Evolutionary conservation across 2,113 vertebrate species (phyloP).

Genomic region (Menura novaehollandiae): DNA sequence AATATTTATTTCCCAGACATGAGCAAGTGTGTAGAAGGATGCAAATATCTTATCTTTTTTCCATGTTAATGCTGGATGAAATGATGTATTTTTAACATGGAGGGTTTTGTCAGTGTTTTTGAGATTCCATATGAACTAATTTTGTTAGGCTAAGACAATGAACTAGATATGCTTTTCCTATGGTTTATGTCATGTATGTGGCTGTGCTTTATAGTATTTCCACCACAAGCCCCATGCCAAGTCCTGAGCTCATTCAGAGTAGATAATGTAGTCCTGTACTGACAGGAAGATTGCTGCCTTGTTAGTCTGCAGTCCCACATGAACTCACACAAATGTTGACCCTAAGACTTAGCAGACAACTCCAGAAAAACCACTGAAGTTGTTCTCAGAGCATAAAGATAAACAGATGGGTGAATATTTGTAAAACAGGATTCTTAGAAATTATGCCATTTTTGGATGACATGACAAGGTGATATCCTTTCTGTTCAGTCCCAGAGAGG

Average conservation of each 20-base stretch:
- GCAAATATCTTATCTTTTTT: background rate
- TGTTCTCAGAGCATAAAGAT: background rate
- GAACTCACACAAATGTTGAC: background rate
- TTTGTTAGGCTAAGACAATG: background rate
- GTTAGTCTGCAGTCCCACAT: background rate
- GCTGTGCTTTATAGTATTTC: background rate
- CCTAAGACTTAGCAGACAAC: background rate
- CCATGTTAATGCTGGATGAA: background rate
- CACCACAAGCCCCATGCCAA: background rate
- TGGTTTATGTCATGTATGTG: background rate
- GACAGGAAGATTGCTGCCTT: background rate
- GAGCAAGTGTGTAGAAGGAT: background rate
- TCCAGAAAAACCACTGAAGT: background rate
- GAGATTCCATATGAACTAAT: background rate
- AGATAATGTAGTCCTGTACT: background rate
- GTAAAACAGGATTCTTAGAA: background rate
- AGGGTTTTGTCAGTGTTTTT: background rate
- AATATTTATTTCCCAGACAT: background rate
- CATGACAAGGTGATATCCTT: background rate
- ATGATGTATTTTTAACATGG: background rate
- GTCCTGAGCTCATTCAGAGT: background rate
- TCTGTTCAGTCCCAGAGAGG: background rate
- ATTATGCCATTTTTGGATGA: background rate
- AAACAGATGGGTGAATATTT: slow-evolving; percentile 2
- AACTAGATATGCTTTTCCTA: background rate